phyloP scores from a whole-genome alignment of 2,113 vertebrate species.

The Tinamus guttatus region DNA sequence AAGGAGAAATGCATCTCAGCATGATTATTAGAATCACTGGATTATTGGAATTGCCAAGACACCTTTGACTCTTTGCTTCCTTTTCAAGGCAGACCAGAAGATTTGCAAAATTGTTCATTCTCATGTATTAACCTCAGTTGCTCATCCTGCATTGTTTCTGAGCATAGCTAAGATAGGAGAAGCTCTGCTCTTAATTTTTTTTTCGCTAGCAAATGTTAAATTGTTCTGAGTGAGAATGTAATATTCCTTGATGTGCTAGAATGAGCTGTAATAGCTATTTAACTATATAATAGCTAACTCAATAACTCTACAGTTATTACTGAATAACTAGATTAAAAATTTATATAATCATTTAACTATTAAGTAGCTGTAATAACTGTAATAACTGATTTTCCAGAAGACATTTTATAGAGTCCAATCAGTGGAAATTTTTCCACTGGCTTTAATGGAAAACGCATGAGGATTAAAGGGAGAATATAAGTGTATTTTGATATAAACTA shows the following conservation, averaged over 20 bases:
- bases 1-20: neutral
- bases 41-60: neutral
- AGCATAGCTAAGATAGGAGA: neutral
- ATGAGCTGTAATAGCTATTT: conserved; percentile 31
- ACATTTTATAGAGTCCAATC: neutral
- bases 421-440: neutral
- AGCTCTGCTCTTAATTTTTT: neutral
- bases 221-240: conserved; percentile 16
- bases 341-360: conserved; percentile 6
- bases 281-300: neutral
- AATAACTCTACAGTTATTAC: neutral
- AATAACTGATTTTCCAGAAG: neutral
- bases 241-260: conserved; percentile 24
- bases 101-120: neutral
- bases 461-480: neutral
- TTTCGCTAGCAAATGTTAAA: conserved; percentile 3
- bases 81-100: neutral
- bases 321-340: neutral
- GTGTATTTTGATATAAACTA: neutral
- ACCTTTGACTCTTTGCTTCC: neutral
- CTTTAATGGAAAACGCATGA: neutral
- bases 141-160: neutral
- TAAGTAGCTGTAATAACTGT: neutral
- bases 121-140: neutral
- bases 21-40: no score